Conservation (phyloP, 2,888 invertebrate genomes). For the Aspidiotus rigidus region DNA sequence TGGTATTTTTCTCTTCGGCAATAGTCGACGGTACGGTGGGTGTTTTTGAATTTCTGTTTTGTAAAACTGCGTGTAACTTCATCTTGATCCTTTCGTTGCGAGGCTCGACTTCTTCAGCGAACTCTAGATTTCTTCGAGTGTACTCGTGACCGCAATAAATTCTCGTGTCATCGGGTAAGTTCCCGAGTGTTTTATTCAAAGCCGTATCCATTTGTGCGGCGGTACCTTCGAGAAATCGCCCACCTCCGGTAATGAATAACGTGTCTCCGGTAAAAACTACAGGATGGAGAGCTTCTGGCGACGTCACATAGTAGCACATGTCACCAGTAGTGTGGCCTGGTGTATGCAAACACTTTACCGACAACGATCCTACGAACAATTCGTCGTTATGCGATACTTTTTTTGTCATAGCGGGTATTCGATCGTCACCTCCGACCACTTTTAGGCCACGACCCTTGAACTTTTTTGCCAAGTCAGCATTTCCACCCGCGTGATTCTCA, state of each 20-base stretch:
- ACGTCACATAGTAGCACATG: conserved; percentile 81
- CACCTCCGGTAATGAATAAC: conserved; percentile 90
- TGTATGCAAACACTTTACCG: conserved; percentile 74
- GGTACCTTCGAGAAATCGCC: conserved; percentile 94
- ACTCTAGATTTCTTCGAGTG: conserved; percentile 78
- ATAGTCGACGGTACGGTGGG: conserved; percentile 93
- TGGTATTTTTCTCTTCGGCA: conserved; percentile 72
- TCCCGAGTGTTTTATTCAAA: conserved; percentile 65
- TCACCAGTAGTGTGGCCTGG: conserved; percentile 96
- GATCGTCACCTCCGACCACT: conserved; percentile 53
- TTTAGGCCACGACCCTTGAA: conserved; percentile 41
- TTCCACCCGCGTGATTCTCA: conserved; percentile 96
- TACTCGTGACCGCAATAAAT: conserved; percentile 99
- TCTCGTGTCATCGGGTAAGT: conserved; percentile 70
- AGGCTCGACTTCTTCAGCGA: conserved; percentile 78
- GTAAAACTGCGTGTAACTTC: conserved; percentile 63
- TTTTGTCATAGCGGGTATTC: conserved; percentile 68
- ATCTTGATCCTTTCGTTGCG: conserved; percentile 58
- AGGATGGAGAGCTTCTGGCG: conserved; percentile 48
- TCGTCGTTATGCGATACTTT: conserved; percentile 65
- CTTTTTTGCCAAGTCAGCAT: conserved; percentile 63
- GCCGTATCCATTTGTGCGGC: conserved; percentile 89
- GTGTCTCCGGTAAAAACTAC: conserved; percentile 97
- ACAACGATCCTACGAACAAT: conserved; percentile 59
- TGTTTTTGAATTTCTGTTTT: conserved; percentile 52